Evolutionary conservation across 2,888 invertebrate genomes (phyloP).

Genomic region (Hemithea aestivaria): DNA sequence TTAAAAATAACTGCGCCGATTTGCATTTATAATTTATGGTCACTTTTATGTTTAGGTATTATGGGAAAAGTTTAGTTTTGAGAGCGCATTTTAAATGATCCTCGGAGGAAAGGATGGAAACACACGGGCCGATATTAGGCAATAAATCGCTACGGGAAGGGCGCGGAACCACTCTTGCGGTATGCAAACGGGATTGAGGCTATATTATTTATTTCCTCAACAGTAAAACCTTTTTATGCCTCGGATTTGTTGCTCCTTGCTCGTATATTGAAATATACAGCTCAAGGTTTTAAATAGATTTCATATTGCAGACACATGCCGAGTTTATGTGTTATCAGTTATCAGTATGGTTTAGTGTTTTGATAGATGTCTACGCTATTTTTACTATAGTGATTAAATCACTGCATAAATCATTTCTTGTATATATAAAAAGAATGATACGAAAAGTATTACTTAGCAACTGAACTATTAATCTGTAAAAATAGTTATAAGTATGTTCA

Average conservation of each 20-base stretch:
- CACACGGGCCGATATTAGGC: conserved; percentile 10
- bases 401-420: conserved; percentile 4
- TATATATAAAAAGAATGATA: conserved; percentile 10
- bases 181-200: conserved; percentile 4
- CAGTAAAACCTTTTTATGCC: conserved; percentile 3
- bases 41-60: conserved; percentile 18
- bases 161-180: conserved; percentile 5
- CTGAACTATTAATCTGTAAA: no score
- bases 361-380: no score
- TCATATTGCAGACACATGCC: no score
- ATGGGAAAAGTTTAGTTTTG: conserved; percentile 19
- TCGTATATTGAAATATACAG: no score
- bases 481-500: no score
- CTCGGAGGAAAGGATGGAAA: conserved; percentile 9
- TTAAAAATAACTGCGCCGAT: conserved; percentile 21
- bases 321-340: no score
- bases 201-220: conserved; percentile 10
- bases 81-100: conserved; percentile 23
- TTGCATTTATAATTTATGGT: conserved; percentile 25
- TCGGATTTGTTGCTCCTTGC: background rate
- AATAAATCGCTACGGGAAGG: conserved; percentile 3
- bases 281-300: no score
- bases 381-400: no score
- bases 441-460: no score
- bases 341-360: no score